Conservation (phyloP, 1,140 invertebrate genomes). For the Heliconius himera region DNA sequence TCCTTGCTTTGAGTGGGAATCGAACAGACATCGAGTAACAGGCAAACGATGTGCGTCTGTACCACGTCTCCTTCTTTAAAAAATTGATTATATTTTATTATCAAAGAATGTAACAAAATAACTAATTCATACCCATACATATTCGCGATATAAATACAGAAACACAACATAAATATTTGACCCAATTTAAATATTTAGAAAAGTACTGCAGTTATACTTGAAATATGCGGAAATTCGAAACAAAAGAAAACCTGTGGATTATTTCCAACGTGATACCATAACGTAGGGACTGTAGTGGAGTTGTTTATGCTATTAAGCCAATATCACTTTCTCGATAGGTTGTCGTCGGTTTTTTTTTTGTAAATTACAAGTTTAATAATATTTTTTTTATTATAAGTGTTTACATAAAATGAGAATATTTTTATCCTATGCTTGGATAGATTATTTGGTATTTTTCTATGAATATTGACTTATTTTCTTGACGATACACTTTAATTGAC, state of each 20-base stretch:
- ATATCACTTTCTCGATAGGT: not conserved
- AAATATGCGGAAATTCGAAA: not conserved
- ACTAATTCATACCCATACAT: not conserved
- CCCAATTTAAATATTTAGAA: slow-evolving; percentile 1
- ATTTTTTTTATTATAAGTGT: too few species aligned
- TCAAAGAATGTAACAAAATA: not conserved
- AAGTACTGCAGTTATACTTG: slow-evolving; percentile 11
- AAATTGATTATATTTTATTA: too few species aligned
- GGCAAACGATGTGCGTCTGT: too few species aligned
- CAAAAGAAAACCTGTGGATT: slow-evolving; percentile 2
- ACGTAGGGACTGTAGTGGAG: not conserved
- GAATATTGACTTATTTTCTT: too few species aligned
- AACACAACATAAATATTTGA: not conserved
- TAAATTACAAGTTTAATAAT: too few species aligned
- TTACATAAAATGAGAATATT: too few species aligned
- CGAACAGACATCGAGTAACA: too few species aligned
- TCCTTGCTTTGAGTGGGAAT: too few species aligned
- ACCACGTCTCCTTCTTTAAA: too few species aligned
- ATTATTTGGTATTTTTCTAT: too few species aligned
- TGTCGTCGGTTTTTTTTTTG: not conserved
- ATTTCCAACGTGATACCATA: not conserved
- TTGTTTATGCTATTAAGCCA: not conserved
- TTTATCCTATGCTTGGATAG: too few species aligned
- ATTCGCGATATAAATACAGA: not conserved
- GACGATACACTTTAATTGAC: too few species aligned